Base-by-base conservation (phyloP, 2,888 invertebrate species). In the Hydroisotoma schaefferi region DNA sequence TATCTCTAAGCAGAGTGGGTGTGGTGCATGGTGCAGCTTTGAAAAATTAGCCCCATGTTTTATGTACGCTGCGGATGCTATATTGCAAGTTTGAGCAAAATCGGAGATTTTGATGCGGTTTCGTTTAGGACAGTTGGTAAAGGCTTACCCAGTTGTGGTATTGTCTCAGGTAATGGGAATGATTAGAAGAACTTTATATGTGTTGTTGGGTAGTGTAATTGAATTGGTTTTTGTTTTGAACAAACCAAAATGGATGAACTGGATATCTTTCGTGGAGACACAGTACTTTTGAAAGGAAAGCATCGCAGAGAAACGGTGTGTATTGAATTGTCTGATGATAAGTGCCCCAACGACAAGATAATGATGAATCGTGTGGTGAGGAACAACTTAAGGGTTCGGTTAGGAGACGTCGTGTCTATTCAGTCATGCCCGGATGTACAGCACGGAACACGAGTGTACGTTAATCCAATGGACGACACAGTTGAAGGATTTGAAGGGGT, bases 201-300 rank as follows among this genome's bases (percentile, higher is more conserved):
- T 33, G n/a, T 18, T 29, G 18, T n/a, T n/a, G n/a, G n/a, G n/a
- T n/a, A n/a, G n/a, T n/a, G n/a, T n/a, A n/a, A n/a, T n/a, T n/a
- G n/a, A n/a, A n/a, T n/a, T n/a, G n/a, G n/a, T 68, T 68, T 22
- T 66, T 65, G 33, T 62, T 67, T 18, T 60, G 74, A 75, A n/a
- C 75, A 90, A 87, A 88, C 89, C 15, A 98, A 99, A 83, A 97
- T 98, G 97, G 97, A 98, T 77, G 95, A 98, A 78, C 82, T 99
- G 28, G 93, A 94, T 78, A 81, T 99, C 53, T 99, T 99, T 81
- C 85, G 98, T 52, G 98, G 99, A 51, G 99, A 99, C 80, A 97
- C 98, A 28, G 97, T 99, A 0, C 81, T 98, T 22, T 79, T 99
- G 57, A 99, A 98, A 78, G 99, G 98, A 64, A 98, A 98, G 78